phyloP scores from a whole-genome alignment of 2,888 invertebrate species.

The Mimumesa dahlbomi region DNA sequence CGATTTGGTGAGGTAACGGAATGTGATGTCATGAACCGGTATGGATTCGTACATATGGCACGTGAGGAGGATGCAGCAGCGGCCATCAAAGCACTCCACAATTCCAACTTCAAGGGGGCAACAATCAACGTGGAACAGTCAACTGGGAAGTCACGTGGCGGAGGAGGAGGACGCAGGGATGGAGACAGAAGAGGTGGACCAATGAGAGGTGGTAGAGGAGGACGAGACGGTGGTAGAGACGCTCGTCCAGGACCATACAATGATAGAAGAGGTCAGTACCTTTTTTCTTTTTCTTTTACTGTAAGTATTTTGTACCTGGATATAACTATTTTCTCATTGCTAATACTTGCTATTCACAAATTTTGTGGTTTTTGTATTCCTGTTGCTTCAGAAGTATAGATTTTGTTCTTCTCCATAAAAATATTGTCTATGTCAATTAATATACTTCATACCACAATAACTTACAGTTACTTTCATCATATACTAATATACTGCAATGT shows the following conservation, averaged over 20 bases:
- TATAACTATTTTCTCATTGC: slow-evolving; percentile 60
- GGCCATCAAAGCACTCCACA: slow-evolving; percentile 91
- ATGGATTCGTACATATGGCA: slow-evolving; percentile 96
- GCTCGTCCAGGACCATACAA: slow-evolving; percentile 79
- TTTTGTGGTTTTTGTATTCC: not conserved
- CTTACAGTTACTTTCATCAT: no score
- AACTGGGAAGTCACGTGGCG: slow-evolving; percentile 87
- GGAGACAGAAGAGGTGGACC: slow-evolving; percentile 82
- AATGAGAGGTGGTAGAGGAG: slow-evolving; percentile 82
- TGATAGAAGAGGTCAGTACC: slow-evolving; percentile 76
- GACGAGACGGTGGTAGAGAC: slow-evolving; percentile 80
- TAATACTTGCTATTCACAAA: not conserved
- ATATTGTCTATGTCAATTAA: no score
- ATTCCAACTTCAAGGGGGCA: slow-evolving; percentile 90
- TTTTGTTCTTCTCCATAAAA: no score
- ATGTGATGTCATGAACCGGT: slow-evolving; percentile 96
- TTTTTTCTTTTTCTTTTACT: slow-evolving; percentile 10
- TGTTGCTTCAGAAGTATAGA: no score
- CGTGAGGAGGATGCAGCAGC: slow-evolving; percentile 90
- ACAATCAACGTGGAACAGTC: slow-evolving; percentile 92
- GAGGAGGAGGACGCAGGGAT: slow-evolving; percentile 82
- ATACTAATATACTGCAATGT: no score
- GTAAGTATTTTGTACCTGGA: no score
- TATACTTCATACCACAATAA: no score
- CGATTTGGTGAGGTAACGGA: slow-evolving; percentile 94